Conservation (phyloP, 2,888 invertebrate genomes). For the Parthenolecanium corni region DNA sequence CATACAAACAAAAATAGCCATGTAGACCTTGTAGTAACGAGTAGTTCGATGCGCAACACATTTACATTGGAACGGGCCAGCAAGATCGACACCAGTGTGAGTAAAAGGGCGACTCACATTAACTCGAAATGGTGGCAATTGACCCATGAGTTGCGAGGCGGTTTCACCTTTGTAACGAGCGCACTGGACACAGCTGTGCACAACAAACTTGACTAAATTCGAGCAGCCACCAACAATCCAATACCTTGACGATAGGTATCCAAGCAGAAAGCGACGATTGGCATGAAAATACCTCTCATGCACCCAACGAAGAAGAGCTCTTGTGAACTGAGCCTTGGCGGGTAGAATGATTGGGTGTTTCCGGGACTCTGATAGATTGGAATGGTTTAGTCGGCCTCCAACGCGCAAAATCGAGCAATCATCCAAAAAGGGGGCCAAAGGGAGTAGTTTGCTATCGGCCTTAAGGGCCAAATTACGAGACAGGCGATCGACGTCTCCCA, state of each 20-base stretch:
- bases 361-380: not conserved
- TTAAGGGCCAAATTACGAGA: not conserved
- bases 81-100: not conserved
- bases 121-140: not conserved
- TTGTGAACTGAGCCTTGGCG: not conserved
- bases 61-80: slow-evolving; percentile 3
- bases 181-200: not conserved
- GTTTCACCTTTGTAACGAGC: not conserved
- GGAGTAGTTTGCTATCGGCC: not conserved
- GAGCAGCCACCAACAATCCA: not conserved
- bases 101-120: not conserved
- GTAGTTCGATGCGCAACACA: not conserved
- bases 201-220: not conserved
- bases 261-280: not conserved
- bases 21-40: not conserved
- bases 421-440: not conserved
- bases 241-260: not conserved
- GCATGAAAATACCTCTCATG: slow-evolving; percentile 1
- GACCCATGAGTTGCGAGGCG: not conserved
- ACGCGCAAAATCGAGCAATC: not conserved
- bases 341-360: not conserved
- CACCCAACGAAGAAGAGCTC: not conserved
- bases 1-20: not conserved
- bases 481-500: not conserved
- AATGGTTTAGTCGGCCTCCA: not conserved